These are phyloP conservation scores for Xerus rutilus DNA, from an alignment of 2,797 vertebrate genomes.

Conservation along the genomic window DNA sequence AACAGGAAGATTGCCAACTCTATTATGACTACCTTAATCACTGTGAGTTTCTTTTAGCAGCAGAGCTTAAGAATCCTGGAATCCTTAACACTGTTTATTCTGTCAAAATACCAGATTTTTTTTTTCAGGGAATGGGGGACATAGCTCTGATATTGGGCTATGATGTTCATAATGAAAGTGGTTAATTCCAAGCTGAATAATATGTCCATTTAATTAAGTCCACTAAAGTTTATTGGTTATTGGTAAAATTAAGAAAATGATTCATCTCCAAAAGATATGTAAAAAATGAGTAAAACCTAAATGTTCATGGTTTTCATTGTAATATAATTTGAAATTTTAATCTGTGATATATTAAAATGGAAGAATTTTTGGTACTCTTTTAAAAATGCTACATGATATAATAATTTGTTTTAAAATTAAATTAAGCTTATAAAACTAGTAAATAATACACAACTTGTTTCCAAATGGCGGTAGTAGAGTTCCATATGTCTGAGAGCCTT, in stretches of 20 bases:
- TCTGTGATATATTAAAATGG: not conserved
- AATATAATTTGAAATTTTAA: not conserved
- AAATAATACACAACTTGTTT: conserved; percentile 14
- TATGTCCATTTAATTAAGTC: not conserved
- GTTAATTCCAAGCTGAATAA: not conserved
- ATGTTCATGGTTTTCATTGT: not conserved
- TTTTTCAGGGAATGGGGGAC: no score
- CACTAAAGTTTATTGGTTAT: not conserved
- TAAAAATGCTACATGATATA: not conserved
- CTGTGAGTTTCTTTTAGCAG: not conserved
- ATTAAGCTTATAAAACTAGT: not conserved
- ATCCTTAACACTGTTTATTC: not conserved
- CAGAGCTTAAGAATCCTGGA: not conserved
- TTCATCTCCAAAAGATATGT: not conserved
- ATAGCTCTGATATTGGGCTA: not conserved
- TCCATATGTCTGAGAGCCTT: not conserved
- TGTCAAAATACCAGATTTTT: not conserved
- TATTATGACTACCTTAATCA: not conserved
- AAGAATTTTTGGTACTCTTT: not conserved
- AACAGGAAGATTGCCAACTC: not conserved
- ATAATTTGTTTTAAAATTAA: not conserved
- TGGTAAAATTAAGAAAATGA: not conserved
- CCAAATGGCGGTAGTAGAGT: not conserved
- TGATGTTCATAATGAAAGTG: not conserved
- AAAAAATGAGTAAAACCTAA: not conserved